These are phyloP conservation scores for Adelges cooleyi DNA, from an alignment of 1,140 invertebrate species.

Conservation along the genomic window DNA sequence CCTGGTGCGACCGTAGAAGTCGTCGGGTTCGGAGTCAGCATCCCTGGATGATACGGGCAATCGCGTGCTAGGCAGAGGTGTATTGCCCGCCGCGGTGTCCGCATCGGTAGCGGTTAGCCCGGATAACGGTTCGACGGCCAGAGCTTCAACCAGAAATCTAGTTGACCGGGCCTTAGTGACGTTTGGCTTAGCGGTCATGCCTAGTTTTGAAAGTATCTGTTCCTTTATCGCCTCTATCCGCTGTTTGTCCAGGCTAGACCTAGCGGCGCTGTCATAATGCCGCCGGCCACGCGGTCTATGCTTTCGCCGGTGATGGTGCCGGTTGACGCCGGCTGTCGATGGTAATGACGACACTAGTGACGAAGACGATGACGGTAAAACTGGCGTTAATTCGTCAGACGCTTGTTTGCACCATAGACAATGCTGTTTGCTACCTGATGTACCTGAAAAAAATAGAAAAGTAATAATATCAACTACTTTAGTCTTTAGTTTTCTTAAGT, in stretches of 20 bases:
- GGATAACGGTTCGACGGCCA: slow-evolving; percentile 48
- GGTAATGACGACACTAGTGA: not conserved
- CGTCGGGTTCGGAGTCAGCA: slow-evolving; percentile 47
- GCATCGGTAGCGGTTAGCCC: slow-evolving; percentile 28
- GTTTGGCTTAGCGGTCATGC: slow-evolving; percentile 54
- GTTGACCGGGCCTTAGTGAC: slow-evolving; percentile 50
- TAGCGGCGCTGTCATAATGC: slow-evolving; percentile 29
- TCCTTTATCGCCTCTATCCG: slow-evolving; percentile 63
- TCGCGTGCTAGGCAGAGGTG: slow-evolving; percentile 14
- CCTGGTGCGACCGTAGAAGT: slow-evolving; percentile 63
- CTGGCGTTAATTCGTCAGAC: not conserved
- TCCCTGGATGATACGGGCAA: slow-evolving; percentile 28
- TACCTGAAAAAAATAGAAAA: not conserved
- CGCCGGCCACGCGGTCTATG: slow-evolving; percentile 8
- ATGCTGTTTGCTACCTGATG: not conserved
- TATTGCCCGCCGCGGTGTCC: slow-evolving; percentile 31
- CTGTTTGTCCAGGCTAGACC: slow-evolving; percentile 44
- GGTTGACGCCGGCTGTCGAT: not conserved
- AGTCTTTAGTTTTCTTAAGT: too few species aligned
- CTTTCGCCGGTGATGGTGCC: slow-evolving; percentile 24
- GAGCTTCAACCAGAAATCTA: slow-evolving; percentile 55
- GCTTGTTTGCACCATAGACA: slow-evolving; percentile 12
- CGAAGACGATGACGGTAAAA: not conserved
- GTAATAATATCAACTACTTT: too few species aligned
- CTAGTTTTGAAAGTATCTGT: slow-evolving; percentile 62